Evolutionary conservation across 2,888 invertebrate species (phyloP), one percentile per base, ranked within the genome.

Genomic region (Zygaena filipendulae): DNA sequence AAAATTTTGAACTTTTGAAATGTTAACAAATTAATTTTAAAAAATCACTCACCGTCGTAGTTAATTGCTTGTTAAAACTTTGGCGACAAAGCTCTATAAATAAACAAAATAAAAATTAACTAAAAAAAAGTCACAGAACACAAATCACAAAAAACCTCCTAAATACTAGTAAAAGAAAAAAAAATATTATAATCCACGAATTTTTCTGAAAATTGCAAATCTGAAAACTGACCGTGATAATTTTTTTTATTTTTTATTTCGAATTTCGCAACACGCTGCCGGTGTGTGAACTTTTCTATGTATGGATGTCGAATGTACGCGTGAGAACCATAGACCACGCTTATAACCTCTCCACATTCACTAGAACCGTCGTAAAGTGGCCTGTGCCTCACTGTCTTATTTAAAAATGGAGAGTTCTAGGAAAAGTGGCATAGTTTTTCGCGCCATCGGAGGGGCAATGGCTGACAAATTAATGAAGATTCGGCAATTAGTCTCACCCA

Each of bases 401-500:
- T n/a, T n/a, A 33, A 30, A 11, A 19, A 3, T 7, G 29, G 11
- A 27, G 24, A 38, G 45, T 34, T 43, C 42, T 38, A 11, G 9
- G 20, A 34, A 36, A 21, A 26, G 12, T 44, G 47, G n/a, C 21
- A 9, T 5, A 8, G n/a, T n/a, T 23, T 32, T 39, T 39, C 23
- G 40, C 34, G 25, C 23, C 30, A 35, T 45, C 39, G 32, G 47
- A 49, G 54, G 53, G 48, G 33, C 22, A 39, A 45, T 49, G 50
- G 49, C 45, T 45, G 43, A 45, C 47, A 57, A 57, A 66, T 63
- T 67, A 62, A 66, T 62, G 59, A 60, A 61, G 58, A 59, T 61
- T 52, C 52, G 43, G 51, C 57, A 64, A 67, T 64, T 64, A 60
- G 53, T 48, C 43, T 40, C 38, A 48, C 26, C 39, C 43, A 41